Base-by-base conservation (phyloP, 2,113 vertebrate genomes). In the Ardeotis arabs region DNA sequence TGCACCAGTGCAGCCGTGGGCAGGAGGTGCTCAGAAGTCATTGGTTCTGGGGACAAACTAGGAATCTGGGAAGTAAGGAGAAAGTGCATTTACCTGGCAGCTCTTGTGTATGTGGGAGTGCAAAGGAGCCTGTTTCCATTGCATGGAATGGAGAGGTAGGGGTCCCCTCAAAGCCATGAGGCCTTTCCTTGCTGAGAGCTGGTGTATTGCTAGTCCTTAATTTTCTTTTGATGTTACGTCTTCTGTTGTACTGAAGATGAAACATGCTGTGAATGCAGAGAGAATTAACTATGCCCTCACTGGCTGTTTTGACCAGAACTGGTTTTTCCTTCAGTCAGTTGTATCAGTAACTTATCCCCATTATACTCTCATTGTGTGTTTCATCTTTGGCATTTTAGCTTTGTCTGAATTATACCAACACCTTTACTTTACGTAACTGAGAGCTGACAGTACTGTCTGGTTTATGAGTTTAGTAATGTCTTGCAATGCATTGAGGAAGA, bases 101-200 rank as follows among this genome's bases (percentile, higher is more conserved):
- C 31, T 78, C 50, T 81, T 24, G 18, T 11, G 6, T 72, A 6
- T 4, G 15, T 11, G 28, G 50, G 67, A 60, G 49, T 1, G 2
- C 59, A 23, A 58, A 84, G 37, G n/a, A 87, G 20, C 12, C 10
- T 0, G 0, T 67, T 12, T 31, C 18, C 9, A 0, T 50, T 37
- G 59, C 1, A 0, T 4, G 6, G 53, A 44, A 33, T 0, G 3
- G 70, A 58, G 70, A 39, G 16, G 10, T 21, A 50, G 10, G 11
- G 8, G 25, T 74, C 12, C 14, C 29, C 49, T 73, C 27, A 23
- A 47, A 59, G 25, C 35, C 8, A 2, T 6, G 25, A 72, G 22
- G 18, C 13, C 47, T 87, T n/a, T 70, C 23, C 28, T 82, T 94
- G 79, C 47, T 75, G 73, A 47, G 35, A 60, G 27, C n/a, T 55